These are phyloP conservation scores for Drosophila silvestris DNA, from an alignment of 2,888 invertebrate species.

Conservation along the genomic window DNA sequence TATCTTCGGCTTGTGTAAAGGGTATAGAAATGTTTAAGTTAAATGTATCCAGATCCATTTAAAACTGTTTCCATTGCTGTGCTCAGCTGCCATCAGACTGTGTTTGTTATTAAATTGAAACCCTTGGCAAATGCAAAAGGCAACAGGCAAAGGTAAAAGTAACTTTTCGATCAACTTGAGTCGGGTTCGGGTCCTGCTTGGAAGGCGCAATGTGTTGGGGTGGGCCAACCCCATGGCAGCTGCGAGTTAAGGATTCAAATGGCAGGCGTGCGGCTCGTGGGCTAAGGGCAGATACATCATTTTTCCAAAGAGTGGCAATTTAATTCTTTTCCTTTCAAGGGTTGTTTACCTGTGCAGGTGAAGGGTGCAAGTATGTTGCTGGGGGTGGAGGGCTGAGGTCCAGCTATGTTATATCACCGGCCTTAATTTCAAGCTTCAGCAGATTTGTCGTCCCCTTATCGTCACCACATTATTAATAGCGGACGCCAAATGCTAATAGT, in stretches of 20 bases:
- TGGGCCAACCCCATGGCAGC: slow-evolving; percentile 19
- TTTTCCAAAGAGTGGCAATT: slow-evolving; percentile 47
- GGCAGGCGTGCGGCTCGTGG: slow-evolving; percentile 3
- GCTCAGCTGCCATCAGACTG: slow-evolving; percentile 42
- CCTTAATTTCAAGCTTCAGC: slow-evolving; percentile 55
- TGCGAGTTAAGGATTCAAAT: slow-evolving; percentile 43
- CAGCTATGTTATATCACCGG: slow-evolving; percentile 20
- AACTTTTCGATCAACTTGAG: slow-evolving; percentile 79
- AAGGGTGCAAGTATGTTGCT: background rate
- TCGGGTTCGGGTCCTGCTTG: slow-evolving; percentile 47
- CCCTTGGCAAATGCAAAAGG: slow-evolving; percentile 52
- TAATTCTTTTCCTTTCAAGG: slow-evolving; percentile 44
- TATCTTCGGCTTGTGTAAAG: slow-evolving; percentile 8
- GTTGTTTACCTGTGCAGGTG: slow-evolving; percentile 11
- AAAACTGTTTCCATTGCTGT: slow-evolving; percentile 13
- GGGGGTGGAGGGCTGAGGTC: background rate
- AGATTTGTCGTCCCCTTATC: slow-evolving; percentile 43
- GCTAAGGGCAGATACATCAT: slow-evolving; percentile 54
- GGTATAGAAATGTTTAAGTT: slow-evolving; percentile 16
- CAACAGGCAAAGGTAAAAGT: slow-evolving; percentile 57
- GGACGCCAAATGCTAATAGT: slow-evolving; percentile 18
- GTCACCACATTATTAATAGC: slow-evolving; percentile 45
- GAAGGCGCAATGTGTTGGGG: background rate
- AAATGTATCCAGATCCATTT: slow-evolving; percentile 31
- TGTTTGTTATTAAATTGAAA: slow-evolving; percentile 61